A percentile compares a stretch with the other conserved stretches of the same genome.
phyloP scores from a whole-genome alignment of 2,797 vertebrate genomes.

The Dicrostonyx torquatus region DNA sequence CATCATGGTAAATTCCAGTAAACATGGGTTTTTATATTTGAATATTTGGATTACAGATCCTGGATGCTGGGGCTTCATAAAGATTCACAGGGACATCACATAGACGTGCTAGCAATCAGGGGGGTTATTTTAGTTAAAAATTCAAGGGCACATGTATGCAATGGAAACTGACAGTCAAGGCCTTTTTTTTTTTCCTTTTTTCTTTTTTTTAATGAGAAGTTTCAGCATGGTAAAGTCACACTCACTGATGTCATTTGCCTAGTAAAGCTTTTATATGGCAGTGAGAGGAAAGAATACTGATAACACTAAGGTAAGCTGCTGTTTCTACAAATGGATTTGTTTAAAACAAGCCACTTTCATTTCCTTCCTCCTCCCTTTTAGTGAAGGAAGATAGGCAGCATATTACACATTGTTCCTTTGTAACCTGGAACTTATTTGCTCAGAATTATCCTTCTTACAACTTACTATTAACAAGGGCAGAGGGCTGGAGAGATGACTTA shows the following conservation, averaged over 20 bases:
- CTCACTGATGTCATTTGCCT: constrained; percentile 17
- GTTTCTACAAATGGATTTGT: constrained; percentile 61
- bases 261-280: not conserved
- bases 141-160: not conserved
- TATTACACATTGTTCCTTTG: constrained; percentile 6
- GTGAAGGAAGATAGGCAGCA: not conserved
- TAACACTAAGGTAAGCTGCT: constrained; percentile 41
- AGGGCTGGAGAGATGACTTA: not conserved
- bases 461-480: not conserved
- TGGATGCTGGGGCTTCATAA: not conserved
- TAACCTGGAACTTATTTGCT: not conserved
- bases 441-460: constrained; percentile 14
- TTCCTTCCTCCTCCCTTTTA: constrained; percentile 24
- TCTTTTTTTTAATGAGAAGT: not conserved
- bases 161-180: not conserved
- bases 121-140: not conserved
- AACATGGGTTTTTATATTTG: not conserved
- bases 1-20: not conserved
- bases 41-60: not conserved
- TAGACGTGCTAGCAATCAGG: not conserved
- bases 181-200: not conserved
- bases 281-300: not conserved
- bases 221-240: constrained; percentile 12
- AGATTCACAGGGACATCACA: not conserved
- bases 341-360: constrained; percentile 27